Conservation (phyloP, 2,888 invertebrate species). For the Harmothoe impar region DNA sequence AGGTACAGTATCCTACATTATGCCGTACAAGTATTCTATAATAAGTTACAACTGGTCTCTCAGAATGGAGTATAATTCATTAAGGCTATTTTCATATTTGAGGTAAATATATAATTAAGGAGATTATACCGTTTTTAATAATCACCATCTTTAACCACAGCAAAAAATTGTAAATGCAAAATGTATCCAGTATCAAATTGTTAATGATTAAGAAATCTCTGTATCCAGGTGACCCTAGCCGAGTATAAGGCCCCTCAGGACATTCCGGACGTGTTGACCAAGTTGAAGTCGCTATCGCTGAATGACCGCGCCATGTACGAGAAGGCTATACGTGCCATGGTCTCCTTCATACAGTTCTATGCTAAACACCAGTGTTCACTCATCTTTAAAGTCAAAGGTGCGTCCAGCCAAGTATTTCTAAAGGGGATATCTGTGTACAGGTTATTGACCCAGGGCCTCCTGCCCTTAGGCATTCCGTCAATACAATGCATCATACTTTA, state of each 20-base stretch:
- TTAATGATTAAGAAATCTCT: too few relatives aligned
- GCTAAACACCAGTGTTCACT: constrained; percentile 97
- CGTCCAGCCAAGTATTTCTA: too few relatives aligned
- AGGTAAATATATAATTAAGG: neutral
- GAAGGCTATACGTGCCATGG: constrained; percentile 95
- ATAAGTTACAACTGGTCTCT: neutral
- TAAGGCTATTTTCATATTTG: neutral
- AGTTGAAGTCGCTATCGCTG: constrained; percentile 87
- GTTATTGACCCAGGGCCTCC: too few relatives aligned
- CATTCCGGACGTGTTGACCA: constrained; percentile 81
- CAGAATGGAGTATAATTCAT: neutral
- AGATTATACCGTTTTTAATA: too few relatives aligned
- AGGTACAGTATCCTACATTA: too few relatives aligned
- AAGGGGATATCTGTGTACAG: too few relatives aligned
- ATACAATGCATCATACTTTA: too few relatives aligned
- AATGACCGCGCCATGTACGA: constrained; percentile 91
- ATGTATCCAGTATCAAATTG: too few relatives aligned
- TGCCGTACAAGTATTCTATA: neutral
- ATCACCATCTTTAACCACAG: too few relatives aligned
- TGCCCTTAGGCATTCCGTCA: too few relatives aligned
- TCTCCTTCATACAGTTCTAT: constrained; percentile 96
- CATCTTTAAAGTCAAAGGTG: constrained; percentile 91
- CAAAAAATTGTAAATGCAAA: too few relatives aligned
- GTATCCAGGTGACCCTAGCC: constrained; percentile 79
- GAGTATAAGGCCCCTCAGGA: constrained; percentile 73